These are phyloP conservation scores for Ditula angustiorana DNA, from an alignment of 2,888 invertebrate species.

Conservation along the genomic window DNA sequence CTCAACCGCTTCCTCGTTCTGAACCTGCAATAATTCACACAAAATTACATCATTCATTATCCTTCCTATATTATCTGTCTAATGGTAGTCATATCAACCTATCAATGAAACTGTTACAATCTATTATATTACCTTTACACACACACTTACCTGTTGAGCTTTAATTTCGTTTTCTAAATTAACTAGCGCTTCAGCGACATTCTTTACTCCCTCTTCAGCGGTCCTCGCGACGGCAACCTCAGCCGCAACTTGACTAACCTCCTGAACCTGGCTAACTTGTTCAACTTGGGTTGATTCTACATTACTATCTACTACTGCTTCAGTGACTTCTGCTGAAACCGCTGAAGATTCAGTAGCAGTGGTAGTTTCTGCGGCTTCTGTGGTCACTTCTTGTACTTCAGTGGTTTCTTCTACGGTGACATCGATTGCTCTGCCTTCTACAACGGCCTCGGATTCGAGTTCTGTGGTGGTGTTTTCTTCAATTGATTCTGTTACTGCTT, in stretches of 20 bases:
- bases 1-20: slow-evolving; percentile 50
- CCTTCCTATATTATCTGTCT: not conserved
- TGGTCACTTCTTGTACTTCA: slow-evolving; percentile 38
- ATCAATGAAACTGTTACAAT: not conserved
- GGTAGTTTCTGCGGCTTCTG: slow-evolving; percentile 30
- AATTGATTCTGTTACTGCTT: slow-evolving; percentile 42
- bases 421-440: slow-evolving; percentile 41
- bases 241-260: slow-evolving; percentile 36
- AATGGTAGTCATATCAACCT: not conserved
- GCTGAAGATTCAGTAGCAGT: slow-evolving; percentile 30
- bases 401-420: slow-evolving; percentile 41
- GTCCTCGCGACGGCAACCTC: slow-evolving; percentile 46
- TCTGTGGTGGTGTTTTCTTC: slow-evolving; percentile 45
- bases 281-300: slow-evolving; percentile 28
- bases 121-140: not conserved
- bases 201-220: slow-evolving; percentile 55
- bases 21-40: slow-evolving; percentile 43
- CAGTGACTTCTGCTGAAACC: slow-evolving; percentile 28
- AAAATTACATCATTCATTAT: not conserved
- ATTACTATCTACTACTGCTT: slow-evolving; percentile 11
- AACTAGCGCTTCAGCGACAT: slow-evolving; percentile 65
- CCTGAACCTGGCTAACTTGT: slow-evolving; percentile 39
- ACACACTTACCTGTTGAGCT: slow-evolving; percentile 65
- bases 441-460: slow-evolving; percentile 35
- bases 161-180: slow-evolving; percentile 66